Base-by-base conservation (phyloP, 2,888 invertebrate genomes). In the Melinaea marsaeus region DNA sequence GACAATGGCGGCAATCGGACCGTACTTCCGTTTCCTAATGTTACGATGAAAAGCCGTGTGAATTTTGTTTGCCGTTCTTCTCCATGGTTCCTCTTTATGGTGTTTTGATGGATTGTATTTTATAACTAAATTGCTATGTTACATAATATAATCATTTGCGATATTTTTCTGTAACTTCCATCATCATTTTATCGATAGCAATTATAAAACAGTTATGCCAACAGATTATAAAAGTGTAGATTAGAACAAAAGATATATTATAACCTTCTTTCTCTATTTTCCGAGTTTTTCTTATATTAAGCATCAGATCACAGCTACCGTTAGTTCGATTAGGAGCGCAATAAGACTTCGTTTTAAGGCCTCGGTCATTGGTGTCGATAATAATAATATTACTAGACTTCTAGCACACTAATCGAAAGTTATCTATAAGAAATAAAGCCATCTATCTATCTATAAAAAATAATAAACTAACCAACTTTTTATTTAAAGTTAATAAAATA, bases 1-100 rank as follows among this genome's bases (percentile, higher is more conserved):
- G 79, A 84, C 86, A 83, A 85, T 81, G 74, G 73, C 73, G 82
- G 69, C 75, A 76, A 80, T 71, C 84, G 82, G 77, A 84, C 77
- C 88, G 84, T 79, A 71, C 74, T 88, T 87, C 89, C 89, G 86
- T 79, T 88, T 85, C 87, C 84, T 80, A 74, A 71, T 72, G 70
- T 68, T 69, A 69, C 65, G 58, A 65, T 65, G 64, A 69, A 51
- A 60, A 55, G 37, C 69, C 71, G 74, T 74, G 74, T 71, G 72
- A 71, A 75, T 68, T 51, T 51, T 51, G 51, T 32, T 51, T 32
- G 22, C 51, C 32, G 7, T 51, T 51, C 32, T 51, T 51, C 32
- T 51, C 32, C 32, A 51, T 51, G 51, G 48, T 51, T 51, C 51
- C 51, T 32, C 51, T 9, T 51, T 51, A 51, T 11, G 22, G 32